A percentile compares a stretch with the other conserved stretches of the same genome.
Conservation (phyloP, 2,888 invertebrate genomes). For the Lasioglossum morio region DNA sequence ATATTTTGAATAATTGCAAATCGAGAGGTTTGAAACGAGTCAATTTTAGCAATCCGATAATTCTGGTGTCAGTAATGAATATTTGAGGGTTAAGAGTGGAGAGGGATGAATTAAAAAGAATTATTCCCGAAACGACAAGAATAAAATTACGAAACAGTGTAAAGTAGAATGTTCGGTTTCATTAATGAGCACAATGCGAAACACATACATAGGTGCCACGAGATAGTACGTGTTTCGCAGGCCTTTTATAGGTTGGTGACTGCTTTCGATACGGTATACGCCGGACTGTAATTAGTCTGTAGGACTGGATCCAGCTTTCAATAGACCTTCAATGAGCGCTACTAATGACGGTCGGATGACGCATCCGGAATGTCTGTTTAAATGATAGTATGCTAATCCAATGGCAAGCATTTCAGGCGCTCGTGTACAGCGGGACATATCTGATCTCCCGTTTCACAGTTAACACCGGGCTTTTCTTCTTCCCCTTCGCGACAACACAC, state of each 20-base stretch:
- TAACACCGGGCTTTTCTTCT: slow-evolving; percentile 32
- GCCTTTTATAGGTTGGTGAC: slow-evolving; percentile 60
- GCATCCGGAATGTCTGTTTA: slow-evolving; percentile 58
- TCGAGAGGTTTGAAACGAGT: background rate
- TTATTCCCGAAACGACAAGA: slow-evolving; percentile 10
- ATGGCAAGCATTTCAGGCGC: slow-evolving; percentile 55
- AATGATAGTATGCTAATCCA: slow-evolving; percentile 61
- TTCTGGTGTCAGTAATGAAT: background rate
- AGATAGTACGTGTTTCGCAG: slow-evolving; percentile 48
- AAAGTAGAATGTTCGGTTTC: slow-evolving; percentile 59
- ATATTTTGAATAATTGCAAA: background rate
- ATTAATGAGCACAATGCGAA: slow-evolving; percentile 50
- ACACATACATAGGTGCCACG: slow-evolving; percentile 39
- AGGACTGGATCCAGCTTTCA: slow-evolving; percentile 57
- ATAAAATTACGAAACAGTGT: slow-evolving; percentile 21
- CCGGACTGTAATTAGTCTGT: slow-evolving; percentile 66
- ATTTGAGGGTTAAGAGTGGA: too few species aligned
- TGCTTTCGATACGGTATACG: slow-evolving; percentile 60
- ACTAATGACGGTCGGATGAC: slow-evolving; percentile 65
- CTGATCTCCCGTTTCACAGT: slow-evolving; percentile 47
- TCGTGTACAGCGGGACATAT: slow-evolving; percentile 20
- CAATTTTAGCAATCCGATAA: background rate
- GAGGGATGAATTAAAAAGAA: background rate
- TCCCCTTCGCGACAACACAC: slow-evolving; percentile 30
- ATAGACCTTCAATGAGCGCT: slow-evolving; percentile 64